These are phyloP conservation scores for Heterocephalus glaber DNA, from an alignment of 2,113 vertebrate species.

Conservation along the genomic window DNA sequence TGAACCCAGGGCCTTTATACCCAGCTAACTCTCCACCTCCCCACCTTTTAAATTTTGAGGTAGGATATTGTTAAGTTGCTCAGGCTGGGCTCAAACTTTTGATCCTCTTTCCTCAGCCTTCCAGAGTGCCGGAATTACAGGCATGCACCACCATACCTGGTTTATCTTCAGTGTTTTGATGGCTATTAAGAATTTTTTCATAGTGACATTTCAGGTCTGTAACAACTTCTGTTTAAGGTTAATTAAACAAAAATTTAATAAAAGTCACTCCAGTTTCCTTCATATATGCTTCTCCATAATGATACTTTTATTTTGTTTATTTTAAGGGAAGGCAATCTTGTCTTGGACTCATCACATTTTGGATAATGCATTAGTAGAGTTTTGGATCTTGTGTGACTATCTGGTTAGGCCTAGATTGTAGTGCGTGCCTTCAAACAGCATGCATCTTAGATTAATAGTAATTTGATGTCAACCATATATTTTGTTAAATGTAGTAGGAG, in stretches of 20 bases:
- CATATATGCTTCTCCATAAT: slow-evolving; percentile 23
- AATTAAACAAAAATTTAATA: slow-evolving; percentile 39
- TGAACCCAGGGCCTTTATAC: neutral
- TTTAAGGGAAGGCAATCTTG: slow-evolving; percentile 4
- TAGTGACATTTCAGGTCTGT: neutral
- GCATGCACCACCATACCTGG: neutral
- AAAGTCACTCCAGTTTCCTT: slow-evolving; percentile 36
- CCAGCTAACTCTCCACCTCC: neutral
- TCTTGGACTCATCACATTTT: slow-evolving; percentile 43
- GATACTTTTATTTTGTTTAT: neutral
- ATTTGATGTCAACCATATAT: slow-evolving; percentile 44
- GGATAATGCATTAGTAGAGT: slow-evolving; percentile 26
- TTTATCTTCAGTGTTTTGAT: slow-evolving; percentile 26
- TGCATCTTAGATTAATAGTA: slow-evolving; percentile 52
- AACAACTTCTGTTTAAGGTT: slow-evolving; percentile 47
- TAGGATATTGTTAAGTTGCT: neutral
- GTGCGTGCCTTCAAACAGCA: slow-evolving; percentile 39
- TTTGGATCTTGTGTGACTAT: slow-evolving; percentile 57
- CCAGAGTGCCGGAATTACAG: neutral
- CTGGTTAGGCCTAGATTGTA: slow-evolving; percentile 51
- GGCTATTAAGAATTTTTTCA: slow-evolving; percentile 54
- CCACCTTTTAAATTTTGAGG: neutral
- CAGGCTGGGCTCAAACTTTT: neutral
- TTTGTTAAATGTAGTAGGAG: slow-evolving; percentile 53
- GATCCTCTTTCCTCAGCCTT: neutral